Conservation (phyloP, 2,888 invertebrate species). For the Tachina lurida region DNA sequence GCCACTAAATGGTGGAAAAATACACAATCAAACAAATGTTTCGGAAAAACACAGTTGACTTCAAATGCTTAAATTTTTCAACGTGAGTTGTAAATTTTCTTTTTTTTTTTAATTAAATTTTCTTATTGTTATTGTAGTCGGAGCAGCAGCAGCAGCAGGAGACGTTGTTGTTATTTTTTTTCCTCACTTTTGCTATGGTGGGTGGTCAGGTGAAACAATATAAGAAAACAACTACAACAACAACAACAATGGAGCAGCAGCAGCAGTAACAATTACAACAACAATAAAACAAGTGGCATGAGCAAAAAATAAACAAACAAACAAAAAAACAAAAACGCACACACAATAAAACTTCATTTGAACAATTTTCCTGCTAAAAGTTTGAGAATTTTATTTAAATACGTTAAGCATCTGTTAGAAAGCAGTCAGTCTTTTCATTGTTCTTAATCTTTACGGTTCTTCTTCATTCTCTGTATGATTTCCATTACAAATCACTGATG, state of each 20-base stretch:
- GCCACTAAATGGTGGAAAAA: conserved; percentile 46
- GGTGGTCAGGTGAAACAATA: conserved; percentile 82
- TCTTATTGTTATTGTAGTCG: conserved; percentile 31
- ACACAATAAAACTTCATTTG: conserved; percentile 67
- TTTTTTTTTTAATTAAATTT: conserved; percentile 40
- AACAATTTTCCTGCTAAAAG: conserved; percentile 77
- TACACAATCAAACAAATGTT: conserved; percentile 6
- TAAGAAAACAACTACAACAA: conserved; percentile 58
- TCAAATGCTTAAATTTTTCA: conserved; percentile 65
- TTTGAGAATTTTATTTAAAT: conserved; percentile 80
- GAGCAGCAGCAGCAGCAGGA: neutral
- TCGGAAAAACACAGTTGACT: conserved; percentile 54
- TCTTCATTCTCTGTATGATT: conserved; percentile 26
- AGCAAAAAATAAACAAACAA: conserved; percentile 46
- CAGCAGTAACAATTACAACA: conserved; percentile 58
- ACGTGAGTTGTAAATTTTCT: conserved; percentile 64
- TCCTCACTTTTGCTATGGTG: conserved; percentile 75
- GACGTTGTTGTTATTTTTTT: conserved; percentile 62
- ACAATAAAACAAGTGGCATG: conserved; percentile 72
- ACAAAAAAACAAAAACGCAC: conserved; percentile 27
- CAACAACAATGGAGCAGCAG: conserved; percentile 6
- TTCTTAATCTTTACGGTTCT: conserved; percentile 77
- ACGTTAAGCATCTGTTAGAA: conserved; percentile 77
- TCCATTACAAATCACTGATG: neutral
- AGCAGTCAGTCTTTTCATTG: conserved; percentile 80